Evolutionary conservation across 2,113 vertebrate genomes (phyloP).

Genomic region (Eidolon helvum): DNA sequence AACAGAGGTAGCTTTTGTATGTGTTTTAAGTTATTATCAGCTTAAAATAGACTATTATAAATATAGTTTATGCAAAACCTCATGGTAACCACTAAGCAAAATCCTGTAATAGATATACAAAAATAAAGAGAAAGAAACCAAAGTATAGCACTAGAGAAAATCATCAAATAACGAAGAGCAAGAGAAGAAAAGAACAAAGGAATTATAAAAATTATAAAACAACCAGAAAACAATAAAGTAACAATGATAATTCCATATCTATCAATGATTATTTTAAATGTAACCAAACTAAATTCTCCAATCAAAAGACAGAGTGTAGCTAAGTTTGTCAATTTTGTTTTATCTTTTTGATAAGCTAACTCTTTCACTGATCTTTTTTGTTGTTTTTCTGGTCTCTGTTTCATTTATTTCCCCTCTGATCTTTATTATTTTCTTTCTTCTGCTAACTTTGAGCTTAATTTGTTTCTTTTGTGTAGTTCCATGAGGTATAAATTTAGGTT

Average conservation of each 20-base stretch:
- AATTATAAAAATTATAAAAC: background rate
- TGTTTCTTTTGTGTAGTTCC: background rate
- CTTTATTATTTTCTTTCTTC: background rate
- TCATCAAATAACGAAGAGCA: background rate
- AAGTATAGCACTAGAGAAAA: background rate
- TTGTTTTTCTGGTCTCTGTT: background rate
- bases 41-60: background rate
- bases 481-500: background rate
- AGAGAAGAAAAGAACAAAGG: background rate
- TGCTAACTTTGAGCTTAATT: background rate
- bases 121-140: background rate
- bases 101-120: background rate
- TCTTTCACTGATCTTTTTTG: background rate
- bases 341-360: background rate
- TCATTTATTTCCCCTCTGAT: background rate
- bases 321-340: background rate
- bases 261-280: background rate
- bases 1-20: background rate
- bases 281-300: background rate
- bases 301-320: background rate
- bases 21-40: background rate
- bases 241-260: background rate
- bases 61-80: background rate
- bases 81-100: background rate
- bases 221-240: background rate